phyloP scores from a whole-genome alignment of 2,888 invertebrate species.

The Metacarcinus magister region DNA sequence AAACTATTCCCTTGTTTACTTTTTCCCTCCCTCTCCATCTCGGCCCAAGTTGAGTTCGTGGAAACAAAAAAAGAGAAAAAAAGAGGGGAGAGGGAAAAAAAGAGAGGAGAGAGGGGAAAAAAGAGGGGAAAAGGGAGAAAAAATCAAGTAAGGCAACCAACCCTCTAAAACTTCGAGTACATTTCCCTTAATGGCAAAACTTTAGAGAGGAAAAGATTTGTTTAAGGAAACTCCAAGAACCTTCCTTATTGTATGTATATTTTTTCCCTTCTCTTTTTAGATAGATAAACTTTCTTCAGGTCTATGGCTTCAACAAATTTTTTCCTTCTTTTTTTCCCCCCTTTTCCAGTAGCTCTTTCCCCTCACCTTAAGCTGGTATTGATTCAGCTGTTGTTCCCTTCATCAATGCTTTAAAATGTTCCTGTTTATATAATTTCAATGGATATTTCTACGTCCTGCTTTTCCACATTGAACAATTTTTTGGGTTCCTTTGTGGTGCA shows the following conservation, averaged over 20 bases:
- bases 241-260: constrained; percentile 37
- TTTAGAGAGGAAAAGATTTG: constrained; percentile 34
- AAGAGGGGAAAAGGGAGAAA: not conserved
- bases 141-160: not conserved
- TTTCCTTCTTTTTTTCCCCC: not conserved
- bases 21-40: not conserved
- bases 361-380: not conserved
- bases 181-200: constrained; percentile 31
- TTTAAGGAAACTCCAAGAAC: constrained; percentile 33
- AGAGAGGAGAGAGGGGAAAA: too few relatives aligned
- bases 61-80: not conserved
- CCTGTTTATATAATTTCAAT: not conserved
- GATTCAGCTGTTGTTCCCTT: not conserved
- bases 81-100: too few relatives aligned
- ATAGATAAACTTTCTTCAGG: not conserved
- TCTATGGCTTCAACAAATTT: not conserved
- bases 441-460: not conserved
- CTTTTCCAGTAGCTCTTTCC: not conserved
- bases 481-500: not conserved
- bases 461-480: not conserved
- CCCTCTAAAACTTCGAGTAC: constrained; percentile 36
- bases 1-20: not conserved
- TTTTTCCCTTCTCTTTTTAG: not conserved
- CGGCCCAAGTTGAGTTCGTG: not conserved
- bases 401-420: not conserved